Evolutionary conservation across 2,797 vertebrate genomes (phyloP).

Genomic region (Botia kubotai): DNA sequence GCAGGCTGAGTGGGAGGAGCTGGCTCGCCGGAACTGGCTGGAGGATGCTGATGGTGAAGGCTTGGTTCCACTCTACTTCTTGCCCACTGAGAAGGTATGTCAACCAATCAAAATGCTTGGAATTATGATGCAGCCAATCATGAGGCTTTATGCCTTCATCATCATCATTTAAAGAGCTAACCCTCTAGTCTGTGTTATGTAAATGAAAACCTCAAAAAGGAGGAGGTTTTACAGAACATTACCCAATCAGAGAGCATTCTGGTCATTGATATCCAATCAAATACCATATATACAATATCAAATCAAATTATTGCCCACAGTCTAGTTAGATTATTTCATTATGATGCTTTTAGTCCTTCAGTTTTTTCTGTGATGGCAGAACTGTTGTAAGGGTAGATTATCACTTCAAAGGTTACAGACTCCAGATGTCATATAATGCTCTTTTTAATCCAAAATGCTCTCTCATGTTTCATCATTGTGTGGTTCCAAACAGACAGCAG

Average conservation of each 20-base stretch:
- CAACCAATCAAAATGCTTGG: not conserved
- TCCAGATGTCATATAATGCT: slow-evolving; percentile 51
- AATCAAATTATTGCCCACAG: not conserved
- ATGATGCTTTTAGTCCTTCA: not conserved
- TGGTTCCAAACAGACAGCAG: slow-evolving; percentile 6
- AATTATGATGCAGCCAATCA: not conserved
- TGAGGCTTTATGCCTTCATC: not conserved
- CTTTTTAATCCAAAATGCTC: slow-evolving; percentile 54
- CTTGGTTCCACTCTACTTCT: slow-evolving; percentile 70
- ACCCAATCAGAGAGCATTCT: not conserved
- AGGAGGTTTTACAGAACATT: not conserved
- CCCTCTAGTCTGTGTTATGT: not conserved
- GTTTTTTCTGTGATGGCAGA: not conserved
- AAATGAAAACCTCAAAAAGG: not conserved
- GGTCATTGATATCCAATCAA: slow-evolving; percentile 8
- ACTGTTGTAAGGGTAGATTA: slow-evolving; percentile 32
- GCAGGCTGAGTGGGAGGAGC: slow-evolving; percentile 92
- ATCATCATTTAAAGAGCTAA: not conserved
- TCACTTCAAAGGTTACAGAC: slow-evolving; percentile 48
- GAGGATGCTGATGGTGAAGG: slow-evolving; percentile 78
- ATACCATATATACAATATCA: not conserved
- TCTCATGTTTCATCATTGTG: slow-evolving; percentile 45
- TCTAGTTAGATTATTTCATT: not conserved
- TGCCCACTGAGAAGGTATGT: slow-evolving; percentile 86
- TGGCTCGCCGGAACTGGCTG: slow-evolving; percentile 88